Evolutionary conservation across 2,113 vertebrate species (phyloP).

Genomic region (Phoenicopterus ruber): DNA sequence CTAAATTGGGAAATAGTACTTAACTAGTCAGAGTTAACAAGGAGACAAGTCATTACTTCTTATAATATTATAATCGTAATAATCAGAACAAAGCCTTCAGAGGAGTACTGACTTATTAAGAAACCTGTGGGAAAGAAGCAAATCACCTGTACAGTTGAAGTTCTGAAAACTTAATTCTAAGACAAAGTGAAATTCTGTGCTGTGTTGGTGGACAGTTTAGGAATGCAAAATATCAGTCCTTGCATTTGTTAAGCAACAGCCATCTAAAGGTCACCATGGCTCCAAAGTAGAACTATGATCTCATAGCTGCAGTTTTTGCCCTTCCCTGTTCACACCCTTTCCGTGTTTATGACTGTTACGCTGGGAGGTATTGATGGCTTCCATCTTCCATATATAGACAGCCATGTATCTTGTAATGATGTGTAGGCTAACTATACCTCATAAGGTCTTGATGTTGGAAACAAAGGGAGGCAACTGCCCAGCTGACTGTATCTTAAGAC

Average conservation of each 20-base stretch:
- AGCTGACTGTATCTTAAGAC: not conserved
- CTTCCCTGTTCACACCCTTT: slow-evolving; percentile 46
- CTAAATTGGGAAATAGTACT: not conserved
- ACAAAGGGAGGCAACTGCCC: not conserved
- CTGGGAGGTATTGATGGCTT: slow-evolving; percentile 6
- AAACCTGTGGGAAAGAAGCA: not conserved
- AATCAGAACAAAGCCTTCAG: not conserved
- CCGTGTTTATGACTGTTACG: not conserved
- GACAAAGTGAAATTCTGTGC: not conserved
- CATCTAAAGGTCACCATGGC: slow-evolving; percentile 18
- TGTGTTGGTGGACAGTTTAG: not conserved
- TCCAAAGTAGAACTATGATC: slow-evolving; percentile 41
- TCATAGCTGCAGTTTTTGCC: slow-evolving; percentile 44
- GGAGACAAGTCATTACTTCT: not conserved
- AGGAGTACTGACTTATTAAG: not conserved
- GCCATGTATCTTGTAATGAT: not conserved
- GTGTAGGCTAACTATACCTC: not conserved
- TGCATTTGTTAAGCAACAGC: not conserved
- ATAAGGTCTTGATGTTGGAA: not conserved
- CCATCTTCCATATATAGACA: not conserved
- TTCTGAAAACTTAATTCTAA: not conserved
- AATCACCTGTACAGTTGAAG: not conserved
- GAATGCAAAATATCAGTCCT: not conserved
- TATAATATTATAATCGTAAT: not conserved
- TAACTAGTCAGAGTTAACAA: not conserved